phyloP scores from a whole-genome alignment of 2,797 vertebrate genomes.

The Aselliscus stoliczkanus region DNA sequence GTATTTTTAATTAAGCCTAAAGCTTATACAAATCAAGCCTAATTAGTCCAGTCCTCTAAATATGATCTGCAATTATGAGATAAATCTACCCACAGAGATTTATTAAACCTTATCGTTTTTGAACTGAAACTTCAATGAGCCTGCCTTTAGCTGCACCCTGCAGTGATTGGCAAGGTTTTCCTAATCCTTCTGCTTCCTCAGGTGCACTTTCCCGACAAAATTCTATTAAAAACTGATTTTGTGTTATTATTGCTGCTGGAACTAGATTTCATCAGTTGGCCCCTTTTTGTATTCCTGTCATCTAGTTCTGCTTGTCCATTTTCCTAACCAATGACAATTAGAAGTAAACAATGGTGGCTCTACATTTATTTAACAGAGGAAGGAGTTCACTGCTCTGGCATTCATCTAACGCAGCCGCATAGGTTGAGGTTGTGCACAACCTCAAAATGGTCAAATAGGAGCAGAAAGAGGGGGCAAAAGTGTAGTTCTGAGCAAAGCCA shows the following conservation, averaged over 20 bases:
- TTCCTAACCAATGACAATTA: not conserved
- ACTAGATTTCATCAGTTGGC: not conserved
- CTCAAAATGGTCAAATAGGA: not conserved
- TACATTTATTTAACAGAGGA: not conserved
- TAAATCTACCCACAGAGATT: constrained; percentile 75
- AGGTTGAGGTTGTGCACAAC: not conserved
- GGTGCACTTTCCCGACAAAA: constrained; percentile 53
- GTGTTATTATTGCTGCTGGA: not conserved
- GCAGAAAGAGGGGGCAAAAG: not conserved
- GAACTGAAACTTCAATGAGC: constrained; percentile 68
- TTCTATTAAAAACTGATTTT: constrained; percentile 3
- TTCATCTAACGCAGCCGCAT: not conserved
- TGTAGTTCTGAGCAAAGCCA: not conserved
- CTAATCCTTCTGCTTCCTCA: constrained; percentile 57
- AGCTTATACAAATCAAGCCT: constrained; percentile 73
- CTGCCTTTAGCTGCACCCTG: constrained; percentile 51
- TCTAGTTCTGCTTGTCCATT: not conserved
- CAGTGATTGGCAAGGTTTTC: constrained; percentile 60
- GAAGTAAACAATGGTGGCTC: not conserved
- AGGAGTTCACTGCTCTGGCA: not conserved
- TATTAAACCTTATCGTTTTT: constrained; percentile 76
- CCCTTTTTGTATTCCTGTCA: not conserved
- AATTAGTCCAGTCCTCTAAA: constrained; percentile 75
- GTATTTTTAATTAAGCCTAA: constrained; percentile 72
- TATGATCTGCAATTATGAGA: constrained; percentile 79